Evolutionary conservation across 2,888 invertebrate species (phyloP).

Genomic region (Coenonympha glycerion): DNA sequence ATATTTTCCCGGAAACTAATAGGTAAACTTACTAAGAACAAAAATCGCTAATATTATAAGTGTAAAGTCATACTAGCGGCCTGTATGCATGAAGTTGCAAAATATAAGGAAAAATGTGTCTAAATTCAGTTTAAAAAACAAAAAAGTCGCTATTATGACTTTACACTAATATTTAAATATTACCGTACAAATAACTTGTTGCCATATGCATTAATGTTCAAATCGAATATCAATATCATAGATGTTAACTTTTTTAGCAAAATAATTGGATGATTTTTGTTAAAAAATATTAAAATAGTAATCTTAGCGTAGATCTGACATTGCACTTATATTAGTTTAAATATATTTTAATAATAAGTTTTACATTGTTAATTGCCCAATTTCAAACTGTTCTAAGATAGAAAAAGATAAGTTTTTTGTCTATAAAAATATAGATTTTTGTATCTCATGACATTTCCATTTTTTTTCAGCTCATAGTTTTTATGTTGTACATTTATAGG

Average conservation of each 20-base stretch:
- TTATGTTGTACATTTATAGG: background rate
- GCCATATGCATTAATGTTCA: constrained; percentile 13
- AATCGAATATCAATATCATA: background rate
- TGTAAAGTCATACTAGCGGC: background rate
- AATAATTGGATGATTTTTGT: background rate
- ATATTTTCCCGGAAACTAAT: background rate
- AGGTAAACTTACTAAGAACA: background rate
- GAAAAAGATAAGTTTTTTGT: constrained; percentile 11
- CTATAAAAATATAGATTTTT: constrained; percentile 4
- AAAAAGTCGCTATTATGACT: background rate
- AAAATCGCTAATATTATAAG: background rate
- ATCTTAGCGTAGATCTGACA: constrained; percentile 20
- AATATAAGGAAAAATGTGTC: too few species aligned
- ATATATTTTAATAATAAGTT: background rate
- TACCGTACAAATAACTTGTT: constrained; percentile 11
- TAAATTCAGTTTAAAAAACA: too few species aligned
- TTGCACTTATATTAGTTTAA: background rate
- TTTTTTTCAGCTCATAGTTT: background rate
- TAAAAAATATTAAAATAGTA: background rate
- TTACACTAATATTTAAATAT: background rate
- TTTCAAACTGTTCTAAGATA: background rate
- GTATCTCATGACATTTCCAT: background rate
- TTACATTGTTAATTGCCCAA: background rate
- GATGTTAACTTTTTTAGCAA: background rate
- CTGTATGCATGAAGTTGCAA: too few species aligned